Base-by-base conservation (phyloP, 2,113 vertebrate species). In the Procavia capensis region DNA sequence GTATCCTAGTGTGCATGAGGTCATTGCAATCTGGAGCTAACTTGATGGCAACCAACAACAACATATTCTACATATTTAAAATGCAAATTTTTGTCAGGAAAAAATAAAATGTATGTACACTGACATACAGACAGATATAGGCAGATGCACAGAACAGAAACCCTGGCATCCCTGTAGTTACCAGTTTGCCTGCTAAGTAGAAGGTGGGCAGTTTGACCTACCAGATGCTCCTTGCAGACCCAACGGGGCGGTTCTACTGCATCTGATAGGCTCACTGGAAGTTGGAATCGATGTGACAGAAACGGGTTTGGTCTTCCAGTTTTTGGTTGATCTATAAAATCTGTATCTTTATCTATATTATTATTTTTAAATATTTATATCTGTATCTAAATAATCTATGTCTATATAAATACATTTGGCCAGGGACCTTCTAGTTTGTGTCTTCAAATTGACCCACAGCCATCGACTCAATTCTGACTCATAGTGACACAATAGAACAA, bases 31-130 rank as follows among this genome's bases (percentile, higher is more conserved):
- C n/a, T 5, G 2, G 13, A 68, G 66, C 34, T 68, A 16, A n/a
- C 36, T 36, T 39, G 68, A 72, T 39, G 36, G 36, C 68, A 72
- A 39, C 17, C 9, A 72, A 22, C 36, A 72, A 72, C 29, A 68
- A 17, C 19, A 72, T 22, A 11, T 22, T 39, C 68, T 22, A 72
- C 68, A 39, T 22, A 22, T 39, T 39, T 39, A 39, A 59, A 85
- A 50, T 88, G 66, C 7, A 78, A 24, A 74, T 93, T 75, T 90
- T 95, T 92, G 20, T 89, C 39, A 72, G 9, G 59, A 85, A 9
- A 29, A 57, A 68, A 39, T 6, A 66, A 81, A 90, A 29, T n/a
- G 41, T 70, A 80, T 85, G 2, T 68, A 2, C 39, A 43, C 6
- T 43, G 0, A 39, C 24, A 78, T 61, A 63, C n/a, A 36, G 19